Conservation (phyloP, 1,140 invertebrate species). For the Atta colombica region DNA sequence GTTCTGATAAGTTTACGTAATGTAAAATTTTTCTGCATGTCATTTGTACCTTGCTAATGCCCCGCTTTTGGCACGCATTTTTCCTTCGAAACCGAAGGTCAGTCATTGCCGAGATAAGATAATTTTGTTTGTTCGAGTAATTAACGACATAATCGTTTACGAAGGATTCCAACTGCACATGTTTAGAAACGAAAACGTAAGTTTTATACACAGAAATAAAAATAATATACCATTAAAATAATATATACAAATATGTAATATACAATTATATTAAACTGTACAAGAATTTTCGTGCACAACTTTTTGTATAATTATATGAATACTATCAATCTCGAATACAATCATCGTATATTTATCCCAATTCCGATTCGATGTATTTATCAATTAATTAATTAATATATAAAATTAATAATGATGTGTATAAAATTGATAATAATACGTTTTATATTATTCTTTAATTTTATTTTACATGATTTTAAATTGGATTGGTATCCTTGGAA, state of each 20-base stretch:
- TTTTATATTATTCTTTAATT: background rate
- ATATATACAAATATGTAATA: slow-evolving; percentile 1
- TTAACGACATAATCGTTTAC: slow-evolving; percentile 35
- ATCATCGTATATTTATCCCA: background rate
- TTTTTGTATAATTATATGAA: background rate
- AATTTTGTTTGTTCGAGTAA: slow-evolving; percentile 39
- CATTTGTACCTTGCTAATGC: slow-evolving; percentile 2
- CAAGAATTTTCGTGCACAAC: background rate
- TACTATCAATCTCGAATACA: background rate
- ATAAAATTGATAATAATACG: too few species aligned
- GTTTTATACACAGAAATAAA: background rate
- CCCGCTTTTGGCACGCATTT: background rate
- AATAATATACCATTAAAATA: background rate
- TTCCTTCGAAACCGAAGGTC: slow-evolving; percentile 23
- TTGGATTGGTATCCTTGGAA: background rate
- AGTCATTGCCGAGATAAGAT: slow-evolving; percentile 36
- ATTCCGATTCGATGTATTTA: background rate
- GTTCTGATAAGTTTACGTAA: slow-evolving; percentile 8
- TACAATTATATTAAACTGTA: background rate
- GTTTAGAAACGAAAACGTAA: background rate
- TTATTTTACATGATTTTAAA: background rate
- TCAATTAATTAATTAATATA: background rate
- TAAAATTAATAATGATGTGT: too few species aligned
- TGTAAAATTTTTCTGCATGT: background rate
- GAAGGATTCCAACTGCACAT: background rate